phyloP scores from a whole-genome alignment of 2,888 invertebrate genomes.

The Celastrina argiolus region DNA sequence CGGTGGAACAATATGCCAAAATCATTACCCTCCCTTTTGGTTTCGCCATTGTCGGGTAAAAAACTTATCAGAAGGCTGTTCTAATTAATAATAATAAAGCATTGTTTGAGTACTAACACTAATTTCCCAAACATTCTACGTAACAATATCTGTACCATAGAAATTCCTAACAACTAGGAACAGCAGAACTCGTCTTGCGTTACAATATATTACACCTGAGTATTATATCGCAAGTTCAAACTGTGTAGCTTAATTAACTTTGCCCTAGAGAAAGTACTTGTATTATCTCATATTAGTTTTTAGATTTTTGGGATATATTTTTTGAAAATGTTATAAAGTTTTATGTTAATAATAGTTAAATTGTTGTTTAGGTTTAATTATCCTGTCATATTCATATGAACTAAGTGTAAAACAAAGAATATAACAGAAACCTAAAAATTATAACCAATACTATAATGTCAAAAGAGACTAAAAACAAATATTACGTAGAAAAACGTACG shows the following conservation, averaged over 20 bases:
- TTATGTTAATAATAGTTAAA: not conserved
- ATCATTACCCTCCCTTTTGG: too few species aligned
- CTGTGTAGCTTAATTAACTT: not conserved
- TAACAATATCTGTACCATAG: slow-evolving; percentile 1
- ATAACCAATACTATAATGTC: too few species aligned
- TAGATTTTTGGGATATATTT: not conserved
- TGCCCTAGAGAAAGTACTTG: not conserved
- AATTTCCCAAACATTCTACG: not conserved
- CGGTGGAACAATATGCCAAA: too few species aligned
- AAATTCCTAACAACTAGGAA: not conserved
- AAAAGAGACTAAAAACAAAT: too few species aligned
- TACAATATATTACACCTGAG: not conserved
- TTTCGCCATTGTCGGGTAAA: too few species aligned
- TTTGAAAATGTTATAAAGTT: not conserved
- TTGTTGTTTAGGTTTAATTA: too few species aligned
- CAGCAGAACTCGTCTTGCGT: not conserved
- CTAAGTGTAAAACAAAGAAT: too few species aligned
- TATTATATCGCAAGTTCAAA: not conserved
- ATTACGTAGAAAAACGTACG: too few species aligned
- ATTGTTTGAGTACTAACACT: not conserved
- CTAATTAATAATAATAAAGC: not conserved
- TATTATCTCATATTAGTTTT: not conserved
- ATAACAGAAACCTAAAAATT: too few species aligned
- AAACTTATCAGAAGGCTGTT: too few species aligned
- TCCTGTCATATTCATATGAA: too few species aligned